phyloP scores from a whole-genome alignment of 2,113 vertebrate species.

The Ramphastos sulfuratus region DNA sequence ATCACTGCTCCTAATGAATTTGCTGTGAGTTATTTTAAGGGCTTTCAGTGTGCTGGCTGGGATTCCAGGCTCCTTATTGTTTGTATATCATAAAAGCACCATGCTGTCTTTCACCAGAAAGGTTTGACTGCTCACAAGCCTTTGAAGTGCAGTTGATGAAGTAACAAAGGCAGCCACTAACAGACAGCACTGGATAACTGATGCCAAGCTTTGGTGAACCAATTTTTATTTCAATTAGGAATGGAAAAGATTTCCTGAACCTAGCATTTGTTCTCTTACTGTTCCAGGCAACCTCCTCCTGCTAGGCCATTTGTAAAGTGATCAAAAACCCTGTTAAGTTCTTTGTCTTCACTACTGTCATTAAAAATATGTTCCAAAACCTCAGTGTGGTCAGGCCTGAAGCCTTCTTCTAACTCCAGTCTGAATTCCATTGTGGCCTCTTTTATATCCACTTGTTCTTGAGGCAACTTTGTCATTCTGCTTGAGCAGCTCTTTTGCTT shows the following conservation, averaged over 20 bases:
- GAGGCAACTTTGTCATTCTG: neutral
- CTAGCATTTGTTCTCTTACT: neutral
- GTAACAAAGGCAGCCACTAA: conserved; percentile 34
- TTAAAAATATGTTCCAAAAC: conserved; percentile 50
- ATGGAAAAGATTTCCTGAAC: conserved; percentile 49
- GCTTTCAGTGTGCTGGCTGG: neutral
- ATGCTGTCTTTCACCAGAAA: conserved; percentile 61
- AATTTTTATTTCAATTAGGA: conserved; percentile 45
- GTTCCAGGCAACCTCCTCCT: conserved; percentile 49
- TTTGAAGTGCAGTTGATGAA: conserved; percentile 44
- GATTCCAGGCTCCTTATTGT: conserved; percentile 18
- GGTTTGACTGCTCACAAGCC: conserved; percentile 46
- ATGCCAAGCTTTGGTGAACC: conserved; percentile 37
- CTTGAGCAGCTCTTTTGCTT: neutral
- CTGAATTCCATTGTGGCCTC: conserved; percentile 3
- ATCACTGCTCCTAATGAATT: conserved; percentile 37
- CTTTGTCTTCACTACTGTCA: conserved; percentile 60
- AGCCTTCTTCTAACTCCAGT: neutral
- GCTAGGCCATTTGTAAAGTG: conserved; percentile 42
- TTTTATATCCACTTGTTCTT: conserved; percentile 45
- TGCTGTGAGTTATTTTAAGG: conserved; percentile 12
- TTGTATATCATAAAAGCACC: conserved; percentile 49
- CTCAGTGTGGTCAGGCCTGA: conserved; percentile 36
- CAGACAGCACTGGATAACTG: neutral
- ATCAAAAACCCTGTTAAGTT: conserved; percentile 30